Evolutionary conservation across 2,113 vertebrate species (phyloP).

Genomic region (Polypterus senegalus): DNA sequence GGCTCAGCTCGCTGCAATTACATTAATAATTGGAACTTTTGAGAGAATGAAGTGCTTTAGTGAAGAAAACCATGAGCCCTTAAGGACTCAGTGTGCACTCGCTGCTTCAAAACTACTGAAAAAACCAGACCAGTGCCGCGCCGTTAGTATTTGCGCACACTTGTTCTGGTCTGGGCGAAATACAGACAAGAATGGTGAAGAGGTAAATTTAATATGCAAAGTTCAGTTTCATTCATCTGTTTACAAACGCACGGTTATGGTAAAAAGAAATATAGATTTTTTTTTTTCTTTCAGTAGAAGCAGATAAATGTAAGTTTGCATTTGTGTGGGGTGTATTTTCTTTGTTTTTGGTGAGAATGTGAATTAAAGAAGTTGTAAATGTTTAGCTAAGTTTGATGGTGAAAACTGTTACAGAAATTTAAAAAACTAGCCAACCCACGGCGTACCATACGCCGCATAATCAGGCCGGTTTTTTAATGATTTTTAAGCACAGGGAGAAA

Average conservation of each 20-base stretch:
- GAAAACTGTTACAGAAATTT: too few relatives aligned
- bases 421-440: too few relatives aligned
- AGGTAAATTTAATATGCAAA: conserved; percentile 47
- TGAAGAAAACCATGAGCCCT: conserved; percentile 91
- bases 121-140: conserved; percentile 91
- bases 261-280: background rate
- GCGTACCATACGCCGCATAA: too few relatives aligned
- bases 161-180: conserved; percentile 95
- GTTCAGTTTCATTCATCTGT: too few relatives aligned
- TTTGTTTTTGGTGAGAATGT: too few relatives aligned
- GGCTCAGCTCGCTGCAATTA: conserved; percentile 96
- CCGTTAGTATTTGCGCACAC: conserved; percentile 91
- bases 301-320: background rate
- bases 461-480: too few relatives aligned
- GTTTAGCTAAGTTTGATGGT: too few relatives aligned
- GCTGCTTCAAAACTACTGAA: conserved; percentile 94
- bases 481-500: too few relatives aligned
- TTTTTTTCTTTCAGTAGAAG: background rate
- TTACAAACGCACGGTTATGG: too few relatives aligned
- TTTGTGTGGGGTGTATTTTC: too few relatives aligned
- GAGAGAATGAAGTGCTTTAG: conserved; percentile 92
- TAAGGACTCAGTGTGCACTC: conserved; percentile 89
- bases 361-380: too few relatives aligned
- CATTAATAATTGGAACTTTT: conserved; percentile 92
- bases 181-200: conserved; percentile 86